Evolutionary conservation across 2,888 invertebrate genomes (phyloP).

Genomic region (Podotricha telesiphe): DNA sequence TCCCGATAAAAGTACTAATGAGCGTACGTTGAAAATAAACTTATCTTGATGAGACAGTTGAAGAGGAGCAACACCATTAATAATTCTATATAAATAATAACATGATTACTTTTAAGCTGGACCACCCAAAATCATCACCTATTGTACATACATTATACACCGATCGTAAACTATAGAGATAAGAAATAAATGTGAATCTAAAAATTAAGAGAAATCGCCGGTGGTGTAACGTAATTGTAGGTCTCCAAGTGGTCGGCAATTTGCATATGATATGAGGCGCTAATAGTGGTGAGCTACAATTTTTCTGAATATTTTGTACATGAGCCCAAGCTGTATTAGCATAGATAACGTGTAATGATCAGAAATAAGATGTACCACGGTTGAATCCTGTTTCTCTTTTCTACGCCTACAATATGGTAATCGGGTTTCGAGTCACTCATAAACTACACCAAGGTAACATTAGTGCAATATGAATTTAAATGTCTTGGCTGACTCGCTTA

Average conservation of each 20-base stretch:
- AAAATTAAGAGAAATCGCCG: slow-evolving; percentile 69
- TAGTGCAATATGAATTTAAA: slow-evolving; percentile 37
- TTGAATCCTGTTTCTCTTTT: slow-evolving; percentile 19
- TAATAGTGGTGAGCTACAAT: slow-evolving; percentile 74
- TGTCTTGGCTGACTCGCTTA: slow-evolving; percentile 8
- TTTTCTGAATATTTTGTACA: slow-evolving; percentile 67
- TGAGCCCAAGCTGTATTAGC: slow-evolving; percentile 65
- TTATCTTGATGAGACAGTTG: slow-evolving; percentile 79
- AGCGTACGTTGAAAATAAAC: slow-evolving; percentile 74
- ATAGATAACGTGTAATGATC: slow-evolving; percentile 66
- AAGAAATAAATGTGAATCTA: slow-evolving; percentile 64
- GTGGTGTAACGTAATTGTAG: slow-evolving; percentile 63
- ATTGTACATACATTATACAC: slow-evolving; percentile 53
- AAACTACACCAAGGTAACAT: slow-evolving; percentile 11
- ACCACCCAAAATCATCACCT: slow-evolving; percentile 83
- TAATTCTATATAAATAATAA: slow-evolving; percentile 77
- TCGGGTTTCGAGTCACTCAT: slow-evolving; percentile 13
- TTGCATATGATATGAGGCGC: slow-evolving; percentile 78
- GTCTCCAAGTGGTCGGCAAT: slow-evolving; percentile 61
- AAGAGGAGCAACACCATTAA: slow-evolving; percentile 67
- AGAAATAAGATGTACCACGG: slow-evolving; percentile 47
- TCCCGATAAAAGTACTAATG: slow-evolving; percentile 74
- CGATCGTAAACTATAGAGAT: slow-evolving; percentile 68
- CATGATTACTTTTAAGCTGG: slow-evolving; percentile 71
- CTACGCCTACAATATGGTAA: slow-evolving; percentile 24